Conservation (phyloP, 2,888 invertebrate genomes). For the Sesamia inferens region DNA sequence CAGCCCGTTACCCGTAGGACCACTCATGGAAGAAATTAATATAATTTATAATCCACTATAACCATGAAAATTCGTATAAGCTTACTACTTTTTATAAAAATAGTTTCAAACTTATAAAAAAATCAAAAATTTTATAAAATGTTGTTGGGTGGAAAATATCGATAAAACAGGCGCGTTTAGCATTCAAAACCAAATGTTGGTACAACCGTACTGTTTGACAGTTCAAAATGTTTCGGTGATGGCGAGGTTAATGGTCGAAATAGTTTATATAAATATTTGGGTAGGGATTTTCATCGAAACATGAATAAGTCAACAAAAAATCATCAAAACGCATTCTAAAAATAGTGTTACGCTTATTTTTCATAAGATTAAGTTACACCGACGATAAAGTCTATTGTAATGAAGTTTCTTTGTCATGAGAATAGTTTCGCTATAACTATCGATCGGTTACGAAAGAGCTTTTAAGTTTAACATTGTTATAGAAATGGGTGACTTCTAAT, state of each 20-base stretch:
- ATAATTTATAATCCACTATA: neutral
- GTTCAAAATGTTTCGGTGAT: conserved; percentile 77
- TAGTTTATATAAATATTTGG: conserved; percentile 81
- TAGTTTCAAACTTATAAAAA: neutral
- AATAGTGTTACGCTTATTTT: conserved; percentile 68
- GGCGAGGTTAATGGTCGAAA: conserved; percentile 83
- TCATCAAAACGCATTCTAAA: conserved; percentile 62
- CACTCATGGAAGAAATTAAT: neutral
- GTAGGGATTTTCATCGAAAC: conserved; percentile 69
- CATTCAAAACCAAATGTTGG: neutral
- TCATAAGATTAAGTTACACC: conserved; percentile 50
- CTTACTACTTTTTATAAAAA: neutral
- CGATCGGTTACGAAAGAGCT: conserved; percentile 89
- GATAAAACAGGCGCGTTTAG: conserved; percentile 5
- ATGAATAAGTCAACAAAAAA: conserved; percentile 70
- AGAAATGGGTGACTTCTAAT: conserved; percentile 44
- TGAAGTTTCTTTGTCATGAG: conserved; percentile 86
- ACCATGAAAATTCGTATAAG: neutral
- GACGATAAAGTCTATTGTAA: conserved; percentile 59
- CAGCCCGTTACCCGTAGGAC: neutral
- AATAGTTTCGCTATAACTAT: conserved; percentile 84
- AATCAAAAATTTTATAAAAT: neutral
- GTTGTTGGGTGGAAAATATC: neutral
- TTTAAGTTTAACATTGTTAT: conserved; percentile 73
- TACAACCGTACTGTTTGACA: conserved; percentile 69